Percentiles rank a stretch among this genome's conserved stretches.
These are phyloP conservation scores for Herpailurus yagouaroundi DNA, from an alignment of 2,113 vertebrate genomes.

Conservation along the genomic window DNA sequence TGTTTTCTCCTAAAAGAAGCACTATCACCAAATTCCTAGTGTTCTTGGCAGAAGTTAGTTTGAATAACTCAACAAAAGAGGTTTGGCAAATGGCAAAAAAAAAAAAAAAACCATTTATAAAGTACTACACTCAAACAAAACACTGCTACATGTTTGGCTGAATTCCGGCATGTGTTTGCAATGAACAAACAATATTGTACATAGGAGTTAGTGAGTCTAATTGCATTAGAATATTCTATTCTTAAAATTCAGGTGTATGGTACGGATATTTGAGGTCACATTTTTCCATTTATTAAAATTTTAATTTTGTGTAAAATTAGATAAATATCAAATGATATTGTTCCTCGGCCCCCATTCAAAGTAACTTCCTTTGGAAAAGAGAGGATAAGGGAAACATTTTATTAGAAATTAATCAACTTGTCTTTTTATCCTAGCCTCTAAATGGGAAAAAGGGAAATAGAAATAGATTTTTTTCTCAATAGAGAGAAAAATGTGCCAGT, in stretches of 20 bases:
- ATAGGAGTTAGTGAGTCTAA: not conserved
- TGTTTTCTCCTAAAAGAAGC: constrained; percentile 73
- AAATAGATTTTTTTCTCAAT: not conserved
- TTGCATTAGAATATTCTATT: constrained; percentile 13
- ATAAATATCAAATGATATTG: constrained; percentile 15
- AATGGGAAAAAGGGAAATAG: constrained; percentile 4
- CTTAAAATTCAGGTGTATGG: constrained; percentile 30
- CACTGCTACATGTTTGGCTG: constrained; percentile 23
- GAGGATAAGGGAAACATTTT: constrained; percentile 13
- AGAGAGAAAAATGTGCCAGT: not conserved
- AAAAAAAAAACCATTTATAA: constrained; percentile 51
- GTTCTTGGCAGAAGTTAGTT: constrained; percentile 66
- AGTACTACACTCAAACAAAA: constrained; percentile 35
- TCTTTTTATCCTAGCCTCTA: constrained; percentile 27
- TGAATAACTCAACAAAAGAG: constrained; percentile 63
- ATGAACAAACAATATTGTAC: not conserved
- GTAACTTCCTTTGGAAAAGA: not conserved
- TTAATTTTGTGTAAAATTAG: constrained; percentile 32
- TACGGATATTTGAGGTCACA: not conserved
- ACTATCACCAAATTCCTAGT: constrained; percentile 71
- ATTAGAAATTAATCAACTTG: constrained; percentile 13
- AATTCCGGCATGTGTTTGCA: not conserved
- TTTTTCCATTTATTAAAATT: constrained; percentile 47
- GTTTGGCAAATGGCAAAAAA: constrained; percentile 72
- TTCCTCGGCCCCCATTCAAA: not conserved